Base-by-base conservation (phyloP, 2,888 invertebrate genomes). In the Melikaiella ostensackeni region DNA sequence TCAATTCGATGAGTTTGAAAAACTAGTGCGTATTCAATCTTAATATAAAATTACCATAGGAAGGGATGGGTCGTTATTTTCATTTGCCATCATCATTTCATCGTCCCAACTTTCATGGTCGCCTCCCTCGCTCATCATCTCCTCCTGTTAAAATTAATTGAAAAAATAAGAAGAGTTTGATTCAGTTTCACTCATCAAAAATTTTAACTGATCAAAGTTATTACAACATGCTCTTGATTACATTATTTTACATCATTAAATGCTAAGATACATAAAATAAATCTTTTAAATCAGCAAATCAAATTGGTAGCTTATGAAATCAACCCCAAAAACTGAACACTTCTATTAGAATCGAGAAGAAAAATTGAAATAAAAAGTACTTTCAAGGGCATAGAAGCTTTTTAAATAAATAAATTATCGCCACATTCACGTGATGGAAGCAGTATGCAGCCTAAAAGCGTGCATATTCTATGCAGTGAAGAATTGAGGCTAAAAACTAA, bases 31-130 rank as follows among this genome's bases (percentile, higher is more conserved):
- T 46, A 59, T 78, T 61, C 61, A 74, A 61, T 33, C 57, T 16
- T 24, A 64, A 9, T 57, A 33, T 42, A 27, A 61, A 83, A 88
- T 88, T 84, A 91, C 91, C 85, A 90, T 88, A 76, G 91, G 89
- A 83, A 91, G 80, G 80, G 89, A 87, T n/a, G 84, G 81, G 63
- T 79, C 81, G 81, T 91, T 91, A 82, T 89, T 91, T 83, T 86
- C 89, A 76, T 91, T 91, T 73, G 88, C 84, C 84, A 90, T 88
- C 87, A 89, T 89, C 85, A 91, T 86, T 38, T 91, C 91, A 73
- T 91, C 91, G 82, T 91, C 91, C 89, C 91, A 91, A 80, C 91
- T 91, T 79, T 91, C 91, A 77, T 91, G 91, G 79, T 91, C 91
- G 24, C 90, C 90, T 55, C 90, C 90, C 80, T 91, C 90, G 87